phyloP scores from a whole-genome alignment of 2,797 vertebrate genomes.

The Bucorvus abyssinicus region DNA sequence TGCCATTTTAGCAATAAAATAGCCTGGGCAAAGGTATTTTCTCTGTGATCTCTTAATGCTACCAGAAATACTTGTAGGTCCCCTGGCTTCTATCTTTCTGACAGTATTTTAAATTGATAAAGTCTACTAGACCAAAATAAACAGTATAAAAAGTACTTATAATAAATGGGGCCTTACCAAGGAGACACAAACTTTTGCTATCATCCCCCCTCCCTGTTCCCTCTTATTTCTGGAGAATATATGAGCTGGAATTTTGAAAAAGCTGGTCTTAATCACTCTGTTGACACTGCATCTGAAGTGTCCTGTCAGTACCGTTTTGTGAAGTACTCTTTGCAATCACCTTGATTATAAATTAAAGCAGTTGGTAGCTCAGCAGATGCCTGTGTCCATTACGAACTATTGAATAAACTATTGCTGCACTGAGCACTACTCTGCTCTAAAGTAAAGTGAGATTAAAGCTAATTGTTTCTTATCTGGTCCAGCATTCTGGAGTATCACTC shows the following conservation, averaged over 20 bases:
- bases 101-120: neutral
- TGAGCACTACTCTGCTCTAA: neutral
- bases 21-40: neutral
- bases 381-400: neutral
- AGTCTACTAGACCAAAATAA: neutral
- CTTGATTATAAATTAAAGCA: constrained; percentile 15
- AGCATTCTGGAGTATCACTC: neutral
- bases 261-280: constrained; percentile 8
- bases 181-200: neutral
- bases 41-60: neutral
- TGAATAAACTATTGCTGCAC: neutral
- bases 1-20: neutral
- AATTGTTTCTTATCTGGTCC: neutral
- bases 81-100: neutral
- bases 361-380: neutral
- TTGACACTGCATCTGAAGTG: constrained; percentile 12
- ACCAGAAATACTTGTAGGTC: neutral
- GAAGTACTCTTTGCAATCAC: constrained; percentile 37
- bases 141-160: neutral
- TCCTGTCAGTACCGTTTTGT: constrained; percentile 1
- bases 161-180: neutral
- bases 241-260: neutral
- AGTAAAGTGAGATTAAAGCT: neutral
- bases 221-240: neutral
- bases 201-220: rapidly evolving